Evolutionary conservation across 2,888 invertebrate species (phyloP), one percentile per base, ranked within the genome.

Genomic region (Noctua fimbriata): DNA sequence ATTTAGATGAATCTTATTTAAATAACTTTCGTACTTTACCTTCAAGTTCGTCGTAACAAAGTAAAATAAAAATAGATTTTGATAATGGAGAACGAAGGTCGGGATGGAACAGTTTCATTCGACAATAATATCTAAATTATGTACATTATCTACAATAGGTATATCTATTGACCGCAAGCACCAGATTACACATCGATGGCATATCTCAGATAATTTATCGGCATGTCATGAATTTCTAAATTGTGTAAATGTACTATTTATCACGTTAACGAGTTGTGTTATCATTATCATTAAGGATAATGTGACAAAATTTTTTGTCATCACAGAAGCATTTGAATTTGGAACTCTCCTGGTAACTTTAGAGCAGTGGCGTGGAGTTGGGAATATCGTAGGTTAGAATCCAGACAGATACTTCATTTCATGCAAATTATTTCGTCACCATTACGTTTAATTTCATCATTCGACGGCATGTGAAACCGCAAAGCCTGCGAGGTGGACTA

Each of bases 151-250:
- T 69, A 32, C 41, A 65, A 71, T 21, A 65, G 28, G 9, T 66
- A 58, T 78, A 77, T 78, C 24, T 85, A 70, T 66, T 77, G 74
- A 87, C 82, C 85, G 44, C 76, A 79, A 79, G 60, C 67, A 52
- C 44, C 79, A 76, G 65, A 79, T 85, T 81, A 86, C 63, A 75
- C 67, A 32, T 66, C 75, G 75, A 77, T 69, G 75, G 72, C 72
- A 74, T 86, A 83, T 79, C 86, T 65, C 52, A 75, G 78, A 88
- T 86, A 82, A 85, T 86, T 71, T 86, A 86, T 88, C 71, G 71
- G 73, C 55, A 74, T 80, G 78, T 86, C 86, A 82, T 73, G 67
- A 85, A 81, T 79, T 85, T 75, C 77, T 78, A 73, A 74, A 82
- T 74, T 44, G 73, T 79, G 66, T 85, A 63, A 74, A 67, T 78